Conservation (phyloP, 2,113 vertebrate species). For the Spea bombifrons region DNA sequence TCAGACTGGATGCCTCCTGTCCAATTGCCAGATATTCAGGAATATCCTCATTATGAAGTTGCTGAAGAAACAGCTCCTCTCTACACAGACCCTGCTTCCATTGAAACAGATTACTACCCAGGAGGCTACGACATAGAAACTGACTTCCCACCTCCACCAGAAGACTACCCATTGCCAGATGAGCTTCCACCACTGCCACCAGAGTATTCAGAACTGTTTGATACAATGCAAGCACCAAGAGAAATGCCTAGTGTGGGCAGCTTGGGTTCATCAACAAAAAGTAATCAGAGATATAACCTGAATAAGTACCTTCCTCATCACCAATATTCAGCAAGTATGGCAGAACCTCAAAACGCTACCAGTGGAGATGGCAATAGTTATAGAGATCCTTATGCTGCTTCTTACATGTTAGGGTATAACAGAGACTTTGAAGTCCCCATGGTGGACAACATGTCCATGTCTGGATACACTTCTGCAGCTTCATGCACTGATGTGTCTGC, state of each 20-base stretch:
- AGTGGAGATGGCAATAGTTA: constrained; percentile 63
- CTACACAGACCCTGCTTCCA: constrained; percentile 83
- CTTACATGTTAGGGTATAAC: constrained; percentile 72
- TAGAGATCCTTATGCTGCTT: constrained; percentile 66
- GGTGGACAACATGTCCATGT: constrained; percentile 85
- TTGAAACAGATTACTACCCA: constrained; percentile 97
- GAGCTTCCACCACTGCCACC: constrained; percentile 86
- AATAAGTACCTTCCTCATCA: constrained; percentile 89
- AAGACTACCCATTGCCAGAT: constrained; percentile 84
- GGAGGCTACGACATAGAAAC: constrained; percentile 97
- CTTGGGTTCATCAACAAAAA: constrained; percentile 67
- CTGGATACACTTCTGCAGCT: constrained; percentile 85
- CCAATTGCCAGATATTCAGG: constrained; percentile 96
- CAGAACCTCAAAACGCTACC: constrained; percentile 66
- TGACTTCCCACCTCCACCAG: constrained; percentile 92
- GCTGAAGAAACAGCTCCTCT: constrained; percentile 83
- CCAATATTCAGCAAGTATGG: constrained; percentile 74
- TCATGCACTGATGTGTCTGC: constrained; percentile 97
- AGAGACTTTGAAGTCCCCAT: constrained; percentile 79
- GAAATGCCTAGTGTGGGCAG: constrained; percentile 68
- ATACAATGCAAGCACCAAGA: constrained; percentile 78
- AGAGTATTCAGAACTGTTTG: constrained; percentile 80
- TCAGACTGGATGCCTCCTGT: constrained; percentile 98
- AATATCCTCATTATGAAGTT: constrained; percentile 93
- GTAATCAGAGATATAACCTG: constrained; percentile 82